Evolutionary conservation across 2,888 invertebrate genomes (phyloP).

Genomic region (Orchesella flavescens): DNA sequence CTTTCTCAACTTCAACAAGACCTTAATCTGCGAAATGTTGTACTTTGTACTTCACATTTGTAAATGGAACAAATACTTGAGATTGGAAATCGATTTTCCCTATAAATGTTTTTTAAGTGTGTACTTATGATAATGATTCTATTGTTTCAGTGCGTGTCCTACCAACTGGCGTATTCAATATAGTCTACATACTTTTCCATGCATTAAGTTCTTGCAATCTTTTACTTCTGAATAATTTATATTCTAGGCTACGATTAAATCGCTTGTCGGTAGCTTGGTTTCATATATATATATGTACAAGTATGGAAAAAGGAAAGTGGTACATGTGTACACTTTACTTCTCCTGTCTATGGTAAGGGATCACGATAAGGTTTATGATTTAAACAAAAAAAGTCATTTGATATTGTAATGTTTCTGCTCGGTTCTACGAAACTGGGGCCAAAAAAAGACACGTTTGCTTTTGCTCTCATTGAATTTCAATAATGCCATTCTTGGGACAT

Average conservation of each 20-base stretch:
- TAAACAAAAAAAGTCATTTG: not conserved
- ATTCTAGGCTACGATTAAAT: too few species aligned
- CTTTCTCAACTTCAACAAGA: too few species aligned
- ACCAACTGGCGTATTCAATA: too few species aligned
- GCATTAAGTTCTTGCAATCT: too few species aligned
- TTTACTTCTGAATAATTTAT: too few species aligned
- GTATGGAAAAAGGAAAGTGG: not conserved
- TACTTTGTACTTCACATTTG: too few species aligned
- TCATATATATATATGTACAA: not conserved
- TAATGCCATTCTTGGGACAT: not conserved
- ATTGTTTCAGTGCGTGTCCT: not conserved
- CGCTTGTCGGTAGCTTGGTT: too few species aligned
- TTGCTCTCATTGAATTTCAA: conserved; percentile 14
- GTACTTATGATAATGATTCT: conserved; percentile 28
- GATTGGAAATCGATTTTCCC: too few species aligned
- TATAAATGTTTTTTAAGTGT: not conserved
- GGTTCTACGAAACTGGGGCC: not conserved
- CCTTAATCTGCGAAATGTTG: too few species aligned
- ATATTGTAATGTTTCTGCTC: not conserved
- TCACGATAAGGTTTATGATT: not conserved
- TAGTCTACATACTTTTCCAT: too few species aligned
- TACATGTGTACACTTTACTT: not conserved
- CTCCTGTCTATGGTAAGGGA: too few species aligned
- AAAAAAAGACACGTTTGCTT: not conserved
- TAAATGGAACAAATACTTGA: too few species aligned